A percentile compares a stretch with the other conserved stretches of the same genome.
phyloP scores from a whole-genome alignment of 2,888 invertebrate genomes.

The Diplolepis rosae region DNA sequence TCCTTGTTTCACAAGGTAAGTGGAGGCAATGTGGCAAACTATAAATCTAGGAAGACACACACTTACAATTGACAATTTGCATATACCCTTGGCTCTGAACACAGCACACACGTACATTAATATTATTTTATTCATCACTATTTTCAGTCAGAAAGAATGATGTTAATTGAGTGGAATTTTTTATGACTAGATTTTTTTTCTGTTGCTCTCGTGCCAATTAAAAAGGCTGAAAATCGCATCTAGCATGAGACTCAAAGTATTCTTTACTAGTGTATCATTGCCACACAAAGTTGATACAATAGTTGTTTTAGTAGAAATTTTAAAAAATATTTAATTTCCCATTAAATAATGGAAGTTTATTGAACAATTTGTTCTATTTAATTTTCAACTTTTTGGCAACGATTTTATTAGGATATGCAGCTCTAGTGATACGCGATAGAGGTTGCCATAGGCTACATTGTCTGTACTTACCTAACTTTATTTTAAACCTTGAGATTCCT shows the following conservation, averaged over 20 bases:
- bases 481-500: background rate
- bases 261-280: background rate
- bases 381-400: background rate
- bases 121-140: background rate
- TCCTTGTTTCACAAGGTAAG: conserved; percentile 26
- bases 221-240: conserved; percentile 18
- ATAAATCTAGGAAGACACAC: background rate
- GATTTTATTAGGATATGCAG: conserved; percentile 21
- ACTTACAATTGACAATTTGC: background rate
- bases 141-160: no score
- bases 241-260: conserved; percentile 17
- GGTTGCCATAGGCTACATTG: conserved; percentile 30
- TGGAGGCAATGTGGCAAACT: conserved; percentile 27
- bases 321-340: no score
- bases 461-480: conserved; percentile 24
- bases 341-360: background rate
- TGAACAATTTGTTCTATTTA: no score
- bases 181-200: background rate
- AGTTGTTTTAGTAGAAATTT: background rate
- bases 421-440: conserved; percentile 14
- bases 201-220: conserved; percentile 9
- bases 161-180: background rate
- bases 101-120: background rate
- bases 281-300: background rate
- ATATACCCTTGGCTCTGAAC: background rate